A percentile compares a stretch with the other conserved stretches of the same genome.
phyloP scores from a whole-genome alignment of 2,888 invertebrate genomes.

The Acleris sparsana region DNA sequence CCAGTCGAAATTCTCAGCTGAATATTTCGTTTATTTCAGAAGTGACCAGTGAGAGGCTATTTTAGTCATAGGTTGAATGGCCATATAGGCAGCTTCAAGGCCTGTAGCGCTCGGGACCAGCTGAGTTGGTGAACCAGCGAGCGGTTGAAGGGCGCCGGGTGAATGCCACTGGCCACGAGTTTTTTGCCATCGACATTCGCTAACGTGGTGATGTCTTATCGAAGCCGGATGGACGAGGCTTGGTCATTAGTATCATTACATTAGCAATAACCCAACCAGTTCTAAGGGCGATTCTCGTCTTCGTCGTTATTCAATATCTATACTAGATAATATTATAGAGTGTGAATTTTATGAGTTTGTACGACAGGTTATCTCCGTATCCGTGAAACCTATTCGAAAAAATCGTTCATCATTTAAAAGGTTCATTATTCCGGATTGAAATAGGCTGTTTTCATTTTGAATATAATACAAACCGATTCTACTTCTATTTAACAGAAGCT shows the following conservation, averaged over 20 bases:
- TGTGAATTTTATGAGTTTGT: no score
- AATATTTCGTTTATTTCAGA: constrained; percentile 31
- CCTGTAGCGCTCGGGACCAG: constrained; percentile 69
- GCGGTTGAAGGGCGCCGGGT: constrained; percentile 79
- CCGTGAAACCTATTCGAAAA: no score
- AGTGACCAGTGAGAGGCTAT: constrained; percentile 46
- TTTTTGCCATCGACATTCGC: constrained; percentile 70
- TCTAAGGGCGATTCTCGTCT: constrained; percentile 23
- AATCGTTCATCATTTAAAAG: no score
- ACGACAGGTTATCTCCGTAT: no score
- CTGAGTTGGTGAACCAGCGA: constrained; percentile 71
- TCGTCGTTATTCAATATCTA: background rate
- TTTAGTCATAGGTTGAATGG: constrained; percentile 68
- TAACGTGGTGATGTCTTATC: constrained; percentile 67
- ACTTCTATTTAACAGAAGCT: no score
- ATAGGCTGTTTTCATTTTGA: no score
- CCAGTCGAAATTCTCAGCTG: constrained; percentile 17
- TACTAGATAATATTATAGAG: no score
- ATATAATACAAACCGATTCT: no score
- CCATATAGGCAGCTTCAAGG: constrained; percentile 70
- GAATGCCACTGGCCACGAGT: constrained; percentile 75
- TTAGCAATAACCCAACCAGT: constrained; percentile 46
- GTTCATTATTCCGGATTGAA: no score
- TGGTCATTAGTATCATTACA: constrained; percentile 48
- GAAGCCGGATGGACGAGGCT: constrained; percentile 68